Evolutionary conservation across 2,797 vertebrate species (phyloP).

Genomic region (Enteromius afrohamiltoni): DNA sequence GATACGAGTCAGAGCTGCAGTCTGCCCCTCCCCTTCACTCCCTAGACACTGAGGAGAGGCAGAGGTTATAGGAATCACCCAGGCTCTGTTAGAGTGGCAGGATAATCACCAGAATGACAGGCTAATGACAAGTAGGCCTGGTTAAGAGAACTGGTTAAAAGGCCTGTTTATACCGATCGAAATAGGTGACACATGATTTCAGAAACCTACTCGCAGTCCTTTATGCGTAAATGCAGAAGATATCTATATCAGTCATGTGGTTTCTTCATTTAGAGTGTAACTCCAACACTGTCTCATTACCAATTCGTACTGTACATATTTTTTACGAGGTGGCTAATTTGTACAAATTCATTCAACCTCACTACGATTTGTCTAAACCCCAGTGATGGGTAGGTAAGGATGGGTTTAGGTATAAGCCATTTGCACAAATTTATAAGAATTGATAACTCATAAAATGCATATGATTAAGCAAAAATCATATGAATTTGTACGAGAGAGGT

Average conservation of each 20-base stretch:
- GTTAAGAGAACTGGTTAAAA: constrained; percentile 57
- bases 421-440: too few species aligned
- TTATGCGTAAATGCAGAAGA: background rate
- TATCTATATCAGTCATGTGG: background rate
- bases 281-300: too few species aligned
- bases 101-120: constrained; percentile 62
- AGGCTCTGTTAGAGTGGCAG: constrained; percentile 60
- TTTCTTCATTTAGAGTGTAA: background rate
- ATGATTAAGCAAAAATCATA: too few species aligned
- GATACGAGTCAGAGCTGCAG: constrained; percentile 66
- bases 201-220: background rate
- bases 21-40: constrained; percentile 51
- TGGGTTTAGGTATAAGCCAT: too few species aligned
- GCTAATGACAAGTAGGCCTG: constrained; percentile 60
- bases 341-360: too few species aligned
- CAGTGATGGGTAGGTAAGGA: too few species aligned
- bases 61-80: constrained; percentile 70
- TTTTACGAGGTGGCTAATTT: too few species aligned
- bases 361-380: too few species aligned
- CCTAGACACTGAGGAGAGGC: constrained; percentile 54
- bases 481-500: too few species aligned
- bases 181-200: background rate
- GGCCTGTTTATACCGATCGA: constrained; percentile 50
- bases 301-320: too few species aligned
- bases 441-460: too few species aligned